Evolutionary conservation across 1,140 invertebrate genomes (phyloP), one percentile per base, ranked within the genome.

Genomic region (Chironomus tepperi): DNA sequence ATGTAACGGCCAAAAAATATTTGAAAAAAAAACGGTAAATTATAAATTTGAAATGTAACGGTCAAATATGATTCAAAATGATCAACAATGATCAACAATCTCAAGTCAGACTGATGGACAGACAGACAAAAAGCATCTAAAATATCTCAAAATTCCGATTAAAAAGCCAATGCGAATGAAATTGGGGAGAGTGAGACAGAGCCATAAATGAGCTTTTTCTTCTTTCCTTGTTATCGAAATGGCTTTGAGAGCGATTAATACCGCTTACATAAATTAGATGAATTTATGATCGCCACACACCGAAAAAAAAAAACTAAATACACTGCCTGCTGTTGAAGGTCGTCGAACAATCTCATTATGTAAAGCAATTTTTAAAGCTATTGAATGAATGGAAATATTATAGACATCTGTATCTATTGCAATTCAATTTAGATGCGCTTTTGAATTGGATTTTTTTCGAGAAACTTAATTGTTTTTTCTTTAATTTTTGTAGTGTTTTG

Each of bases 211-310:
- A 57, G 10, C 43, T 2, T 34, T 34, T 34, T 34, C 24, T 34
- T 34, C 24, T 34, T 34, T 34, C 24, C 24, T 34, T 34, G 24
- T 34, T 34, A 34, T 34, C 12, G 47, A 57, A n/a, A 57, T 57
- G n/a, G 47, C 24, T 57, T 57, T 57, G 47, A n/a, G 10, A 57
- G n/a, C 47, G 47, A 57, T 57, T 57, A 57, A n/a, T 57, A 57
- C 47, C n/a, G 47, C 47, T 57, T 57, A 57, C 47, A 57, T 57
- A 57, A 57, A 57, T 57, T 57, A 57, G 47, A 57, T 57, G 47
- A 57, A n/a, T 57, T 57, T 57, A 57, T 57, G 47, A 57, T n/a
- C 47, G n/a, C 12, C 47, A 57, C n/a, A 57, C 24, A 34, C 24
- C 47, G 47, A 57, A 57, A 57, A 57, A 57, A 57, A 57, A n/a